Evolutionary conservation across 2,888 invertebrate genomes (phyloP), one percentile per base, ranked within the genome.

Genomic region (Leptinotarsa peninsularis): DNA sequence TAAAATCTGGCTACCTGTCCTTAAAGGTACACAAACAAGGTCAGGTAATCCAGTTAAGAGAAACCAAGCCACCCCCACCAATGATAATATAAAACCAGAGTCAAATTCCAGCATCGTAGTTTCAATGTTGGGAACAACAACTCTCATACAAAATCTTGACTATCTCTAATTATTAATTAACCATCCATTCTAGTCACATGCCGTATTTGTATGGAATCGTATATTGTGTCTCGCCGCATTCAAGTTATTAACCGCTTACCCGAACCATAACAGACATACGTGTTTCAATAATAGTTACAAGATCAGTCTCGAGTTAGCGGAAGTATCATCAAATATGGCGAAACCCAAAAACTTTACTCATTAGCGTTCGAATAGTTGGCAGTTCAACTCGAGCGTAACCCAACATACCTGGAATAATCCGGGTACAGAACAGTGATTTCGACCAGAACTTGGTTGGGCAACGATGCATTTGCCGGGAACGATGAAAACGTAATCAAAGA

Each of bases 281-380:
- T 58, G 58, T 58, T 58, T 58, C 13, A 15, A 18, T 54, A 54
- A 54, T 58, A 58, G 58, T 58, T 58, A 15, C 58, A 58, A 58
- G 23, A 58, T 58, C 58, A 14, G 23, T 4, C 15, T 14, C 58
- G 58, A 58, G 23, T 58, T 58, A 69, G 21, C 27, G n/a, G 56
- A 56, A 27, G 69, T 56, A 69, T 69, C 54, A 69, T 52, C 69
- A 69, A 56, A 69, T 33, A 69, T 56, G 54, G 67, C 52, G n/a
- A 68, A 33, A 50, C 52, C 52, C 67, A 68, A 68, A 68, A 68
- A 68, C 67, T 68, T 68, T 68, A 54, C 67, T 68, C 52, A 68
- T 68, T 68, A 69, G 56, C n/a, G 69, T 33, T 54, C 33, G 69
- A 69, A 56, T 56, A 69, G 43, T 69, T 69, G 69, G 56, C 69